phyloP scores from a whole-genome alignment of 1,140 invertebrate genomes.

The Anthonomus grandis region DNA sequence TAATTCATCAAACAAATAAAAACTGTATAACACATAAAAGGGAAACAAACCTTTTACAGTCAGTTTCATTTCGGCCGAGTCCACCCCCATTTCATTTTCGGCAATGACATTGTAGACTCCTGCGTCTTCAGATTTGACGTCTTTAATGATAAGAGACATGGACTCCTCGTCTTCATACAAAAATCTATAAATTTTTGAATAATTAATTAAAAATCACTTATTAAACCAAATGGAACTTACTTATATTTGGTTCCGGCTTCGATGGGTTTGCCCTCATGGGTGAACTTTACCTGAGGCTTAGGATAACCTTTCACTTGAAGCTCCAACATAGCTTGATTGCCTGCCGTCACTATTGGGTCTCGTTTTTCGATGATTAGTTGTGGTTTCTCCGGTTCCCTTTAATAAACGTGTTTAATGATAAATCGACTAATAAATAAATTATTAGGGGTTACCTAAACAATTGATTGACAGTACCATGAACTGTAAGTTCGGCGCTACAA shows the following conservation, averaged over 20 bases:
- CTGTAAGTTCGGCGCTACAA: conserved; percentile 88
- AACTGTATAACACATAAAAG: too few species aligned
- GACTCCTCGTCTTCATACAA: conserved; percentile 92
- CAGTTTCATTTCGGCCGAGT: conserved; percentile 69
- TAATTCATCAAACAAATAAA: not conserved
- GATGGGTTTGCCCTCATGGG: conserved; percentile 79
- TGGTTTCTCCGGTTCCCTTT: conserved; percentile 76
- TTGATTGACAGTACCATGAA: conserved; percentile 82
- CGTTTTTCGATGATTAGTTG: conserved; percentile 69
- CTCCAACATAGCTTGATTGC: conserved; percentile 93
- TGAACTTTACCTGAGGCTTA: conserved; percentile 87
- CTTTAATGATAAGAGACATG: conserved; percentile 87
- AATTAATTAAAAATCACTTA: not conserved
- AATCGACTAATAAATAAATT: not conserved
- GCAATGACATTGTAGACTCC: conserved; percentile 83
- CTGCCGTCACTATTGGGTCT: conserved; percentile 71
- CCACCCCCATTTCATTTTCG: conserved; percentile 85
- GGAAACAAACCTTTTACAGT: conserved; percentile 67
- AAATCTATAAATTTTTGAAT: conserved; percentile 52
- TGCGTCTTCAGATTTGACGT: conserved; percentile 75
- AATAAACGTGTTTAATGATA: not conserved
- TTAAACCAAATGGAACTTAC: conserved; percentile 45
- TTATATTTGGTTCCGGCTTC: conserved; percentile 77
- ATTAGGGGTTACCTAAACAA: conserved; percentile 54
- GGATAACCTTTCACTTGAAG: conserved; percentile 90